phyloP scores from a whole-genome alignment of 2,888 invertebrate genomes.

The Drosophila putrida region DNA sequence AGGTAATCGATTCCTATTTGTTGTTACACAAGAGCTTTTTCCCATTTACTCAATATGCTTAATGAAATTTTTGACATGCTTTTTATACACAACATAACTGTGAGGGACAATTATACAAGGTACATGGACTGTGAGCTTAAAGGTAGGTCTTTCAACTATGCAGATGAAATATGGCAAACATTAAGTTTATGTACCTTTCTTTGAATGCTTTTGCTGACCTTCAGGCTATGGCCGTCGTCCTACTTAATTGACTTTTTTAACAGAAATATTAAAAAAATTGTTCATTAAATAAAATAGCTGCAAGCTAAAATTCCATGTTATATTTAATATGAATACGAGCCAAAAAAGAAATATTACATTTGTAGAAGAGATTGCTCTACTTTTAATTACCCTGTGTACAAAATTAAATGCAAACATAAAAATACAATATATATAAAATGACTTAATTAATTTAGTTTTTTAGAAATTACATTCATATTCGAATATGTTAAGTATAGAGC shows the following conservation, averaged over 20 bases:
- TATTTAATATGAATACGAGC: constrained; percentile 16
- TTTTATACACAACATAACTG: constrained; percentile 3
- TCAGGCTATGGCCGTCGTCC: constrained; percentile 8
- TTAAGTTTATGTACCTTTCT: constrained; percentile 13
- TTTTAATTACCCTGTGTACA: background rate
- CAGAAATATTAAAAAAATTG: constrained; percentile 9
- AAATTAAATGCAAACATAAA: background rate
- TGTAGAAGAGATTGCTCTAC: background rate
- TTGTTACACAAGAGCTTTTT: constrained; percentile 2
- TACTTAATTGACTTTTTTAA: constrained; percentile 39
- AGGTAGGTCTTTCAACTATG: background rate
- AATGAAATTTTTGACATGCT: constrained; percentile 3
- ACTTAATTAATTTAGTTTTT: too few relatives aligned
- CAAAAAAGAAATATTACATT: background rate
- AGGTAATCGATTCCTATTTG: constrained; percentile 39
- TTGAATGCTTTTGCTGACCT: constrained; percentile 4
- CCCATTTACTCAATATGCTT: constrained; percentile 1
- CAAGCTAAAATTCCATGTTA: constrained; percentile 25
- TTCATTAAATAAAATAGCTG: constrained; percentile 56
- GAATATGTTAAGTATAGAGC: too few relatives aligned
- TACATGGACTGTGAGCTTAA: background rate
- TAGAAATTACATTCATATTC: too few relatives aligned
- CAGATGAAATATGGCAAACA: constrained; percentile 12
- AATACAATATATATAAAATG: too few relatives aligned
- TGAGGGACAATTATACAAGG: background rate